Conservation (phyloP, 2,113 vertebrate genomes). For the Hemibagrus wyckioides region DNA sequence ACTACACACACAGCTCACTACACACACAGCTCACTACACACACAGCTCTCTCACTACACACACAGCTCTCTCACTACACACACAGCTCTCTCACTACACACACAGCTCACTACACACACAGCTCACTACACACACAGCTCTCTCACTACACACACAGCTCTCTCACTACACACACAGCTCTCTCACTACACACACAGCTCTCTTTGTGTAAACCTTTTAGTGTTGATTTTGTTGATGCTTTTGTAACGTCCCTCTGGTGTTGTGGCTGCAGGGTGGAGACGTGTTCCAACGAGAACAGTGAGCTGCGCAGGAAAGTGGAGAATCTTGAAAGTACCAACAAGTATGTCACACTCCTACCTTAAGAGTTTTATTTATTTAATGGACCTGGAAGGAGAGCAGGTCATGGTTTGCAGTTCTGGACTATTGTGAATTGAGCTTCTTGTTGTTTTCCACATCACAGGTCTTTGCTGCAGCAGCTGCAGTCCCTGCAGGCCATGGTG, state of each 20-base stretch:
- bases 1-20: background rate
- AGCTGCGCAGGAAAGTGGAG: slow-evolving; percentile 94
- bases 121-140: background rate
- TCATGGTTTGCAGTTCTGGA: background rate
- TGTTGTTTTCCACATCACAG: slow-evolving; percentile 63
- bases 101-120: background rate
- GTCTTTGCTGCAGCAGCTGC: slow-evolving; percentile 94
- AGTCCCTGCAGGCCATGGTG: slow-evolving; percentile 90
- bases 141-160: background rate
- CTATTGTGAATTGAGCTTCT: too few species aligned
- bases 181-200: background rate
- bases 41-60: background rate
- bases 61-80: too few species aligned
- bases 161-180: background rate
- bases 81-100: background rate
- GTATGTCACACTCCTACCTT: slow-evolving; percentile 64
- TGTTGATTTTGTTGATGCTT: too few species aligned
- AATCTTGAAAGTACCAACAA: slow-evolving; percentile 94
- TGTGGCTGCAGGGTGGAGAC: slow-evolving; percentile 87
- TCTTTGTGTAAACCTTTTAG: too few species aligned
- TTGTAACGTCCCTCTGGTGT: slow-evolving; percentile 57
- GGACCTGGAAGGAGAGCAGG: background rate
- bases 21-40: background rate
- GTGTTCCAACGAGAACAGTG: slow-evolving; percentile 93
- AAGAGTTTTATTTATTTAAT: background rate